Evolutionary conservation across 2,888 invertebrate genomes (phyloP), one percentile per base, ranked within the genome.

Genomic region (Sarcophaga variegata): DNA sequence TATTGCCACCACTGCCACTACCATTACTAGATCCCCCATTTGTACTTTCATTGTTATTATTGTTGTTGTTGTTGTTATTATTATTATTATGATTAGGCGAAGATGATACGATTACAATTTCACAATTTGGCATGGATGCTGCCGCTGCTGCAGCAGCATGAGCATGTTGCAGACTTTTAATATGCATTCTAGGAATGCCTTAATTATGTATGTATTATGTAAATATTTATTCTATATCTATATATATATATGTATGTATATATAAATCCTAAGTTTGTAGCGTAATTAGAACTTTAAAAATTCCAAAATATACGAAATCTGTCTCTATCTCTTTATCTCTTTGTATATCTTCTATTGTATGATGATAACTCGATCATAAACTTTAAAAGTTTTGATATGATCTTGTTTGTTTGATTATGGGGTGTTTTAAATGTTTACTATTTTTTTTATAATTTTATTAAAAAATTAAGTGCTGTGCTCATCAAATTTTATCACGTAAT

Each of bases 61-160:
- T 89, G 62, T 81, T 81, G 63, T 78, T 85, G 72, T 82, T 87
- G 89, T 82, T 83, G 49, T 82, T 81, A 60, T 85, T 83, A 59
- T 62, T 78, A 49, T 88, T 86, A 49, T 91, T 90, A 66, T 92
- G 90, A 89, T 91, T 92, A 81, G 92, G 92, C 85, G 92, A 91
- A 69, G 93, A 90, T 83, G 93, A 90, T 89, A 93, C 93, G 88
- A 93, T 93, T 88, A 93, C 93, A 88, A 93, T 93, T 89, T 93
- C 93, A 90, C 93, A 93, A 90, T 93, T 93, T 89, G 92, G 92
- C 93, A 93, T 93, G 86, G 92, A 90, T 74, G 88, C 88, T 75
- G 88, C 91, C 49, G 83, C 86, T 76, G 87, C 87, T 88, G 92
- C 91, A 74, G 92, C 91, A 83, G 92, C 91, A 89, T 92, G 92